Conservation (phyloP, 2,888 invertebrate genomes). For the Achlya flavicornis region DNA sequence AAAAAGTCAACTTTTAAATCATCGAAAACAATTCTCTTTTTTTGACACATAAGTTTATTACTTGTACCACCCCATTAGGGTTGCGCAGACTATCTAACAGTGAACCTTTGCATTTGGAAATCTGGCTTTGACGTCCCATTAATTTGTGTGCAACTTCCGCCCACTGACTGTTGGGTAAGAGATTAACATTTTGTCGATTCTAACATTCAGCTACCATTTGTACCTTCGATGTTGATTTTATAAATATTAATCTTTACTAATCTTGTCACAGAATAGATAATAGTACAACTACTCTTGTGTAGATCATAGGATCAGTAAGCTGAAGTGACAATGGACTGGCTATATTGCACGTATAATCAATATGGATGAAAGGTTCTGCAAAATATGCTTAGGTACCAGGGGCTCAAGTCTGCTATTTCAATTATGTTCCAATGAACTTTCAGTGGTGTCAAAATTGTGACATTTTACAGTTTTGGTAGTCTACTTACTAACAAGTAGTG, state of each 20-base stretch:
- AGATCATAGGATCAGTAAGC: not conserved
- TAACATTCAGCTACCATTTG: not conserved
- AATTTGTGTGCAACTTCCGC: conserved; percentile 64
- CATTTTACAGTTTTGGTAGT: too few relatives aligned
- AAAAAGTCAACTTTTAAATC: too few relatives aligned
- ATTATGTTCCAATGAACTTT: too few relatives aligned
- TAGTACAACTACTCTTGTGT: not conserved
- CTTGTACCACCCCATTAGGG: conserved; percentile 26
- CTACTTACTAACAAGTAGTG: too few relatives aligned
- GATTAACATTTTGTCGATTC: conserved; percentile 24
- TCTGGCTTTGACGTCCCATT: conserved; percentile 69
- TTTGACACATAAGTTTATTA: not conserved
- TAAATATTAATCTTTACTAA: not conserved
- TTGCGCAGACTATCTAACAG: conserved; percentile 35
- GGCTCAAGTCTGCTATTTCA: too few relatives aligned
- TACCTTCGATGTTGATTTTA: not conserved
- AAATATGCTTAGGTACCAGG: too few relatives aligned
- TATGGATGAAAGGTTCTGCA: too few relatives aligned
- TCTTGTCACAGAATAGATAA: too few relatives aligned
- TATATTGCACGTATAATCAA: too few relatives aligned
- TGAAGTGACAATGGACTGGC: too few relatives aligned
- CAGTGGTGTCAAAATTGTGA: too few relatives aligned
- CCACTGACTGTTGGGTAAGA: conserved; percentile 32
- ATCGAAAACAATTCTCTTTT: too few relatives aligned
- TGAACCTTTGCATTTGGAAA: conserved; percentile 55